Percentiles rank a stretch among this genome's conserved stretches.
Evolutionary conservation across 2,113 vertebrate genomes (phyloP).

Genomic region (Chlamydotis undulata): DNA sequence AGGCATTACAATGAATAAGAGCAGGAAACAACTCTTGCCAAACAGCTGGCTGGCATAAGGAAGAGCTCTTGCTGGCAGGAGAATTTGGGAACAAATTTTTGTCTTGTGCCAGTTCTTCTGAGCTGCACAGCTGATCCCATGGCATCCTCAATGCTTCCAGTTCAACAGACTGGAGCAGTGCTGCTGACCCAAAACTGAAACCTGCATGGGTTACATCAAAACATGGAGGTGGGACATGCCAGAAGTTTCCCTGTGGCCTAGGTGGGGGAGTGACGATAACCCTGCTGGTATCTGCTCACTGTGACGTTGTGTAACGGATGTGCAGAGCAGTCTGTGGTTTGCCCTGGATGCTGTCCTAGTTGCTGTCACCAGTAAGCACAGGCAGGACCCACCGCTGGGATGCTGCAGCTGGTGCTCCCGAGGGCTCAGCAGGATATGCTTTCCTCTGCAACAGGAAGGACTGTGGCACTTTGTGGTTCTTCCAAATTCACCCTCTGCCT

Average conservation of each 20-base stretch:
- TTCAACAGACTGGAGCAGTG: background rate
- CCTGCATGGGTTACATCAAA: fast-evolving
- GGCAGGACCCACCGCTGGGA: background rate
- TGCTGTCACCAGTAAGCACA: background rate
- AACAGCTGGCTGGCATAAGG: slow-evolving; percentile 56
- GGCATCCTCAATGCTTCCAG: background rate
- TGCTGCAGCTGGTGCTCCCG: background rate
- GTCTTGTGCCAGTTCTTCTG: background rate
- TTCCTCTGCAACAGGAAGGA: background rate
- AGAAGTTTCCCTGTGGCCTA: background rate
- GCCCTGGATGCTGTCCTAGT: background rate
- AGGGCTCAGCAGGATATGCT: background rate
- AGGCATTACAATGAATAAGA: background rate
- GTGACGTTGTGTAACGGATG: background rate
- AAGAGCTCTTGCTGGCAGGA: background rate
- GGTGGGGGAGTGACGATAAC: background rate
- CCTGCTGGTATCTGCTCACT: background rate
- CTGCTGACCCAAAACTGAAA: background rate
- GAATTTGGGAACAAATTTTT: slow-evolving; percentile 10
- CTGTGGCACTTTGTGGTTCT: background rate
- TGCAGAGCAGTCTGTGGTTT: background rate
- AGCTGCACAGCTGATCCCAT: background rate
- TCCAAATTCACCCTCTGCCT: background rate
- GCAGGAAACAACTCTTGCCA: slow-evolving; percentile 39
- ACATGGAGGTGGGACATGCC: fast-evolving